Conservation (phyloP, 1,140 invertebrate genomes). For the Agrypnia vestita region DNA sequence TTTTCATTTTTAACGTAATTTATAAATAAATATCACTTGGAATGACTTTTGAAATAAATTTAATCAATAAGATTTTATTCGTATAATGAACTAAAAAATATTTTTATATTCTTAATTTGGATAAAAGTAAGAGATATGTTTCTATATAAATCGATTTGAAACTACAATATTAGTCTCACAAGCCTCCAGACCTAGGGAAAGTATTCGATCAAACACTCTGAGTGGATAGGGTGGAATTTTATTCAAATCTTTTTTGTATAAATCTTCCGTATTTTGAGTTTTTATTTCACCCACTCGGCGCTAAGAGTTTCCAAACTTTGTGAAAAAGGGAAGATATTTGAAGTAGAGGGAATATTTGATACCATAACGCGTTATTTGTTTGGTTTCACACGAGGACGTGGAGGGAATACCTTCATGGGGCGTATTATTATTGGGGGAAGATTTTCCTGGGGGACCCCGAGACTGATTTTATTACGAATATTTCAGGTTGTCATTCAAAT, state of each 20-base stretch:
- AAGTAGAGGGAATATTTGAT: conserved; percentile 59
- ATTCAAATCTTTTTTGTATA: conserved; percentile 50
- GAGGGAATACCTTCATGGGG: conserved; percentile 53
- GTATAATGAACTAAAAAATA: too few species aligned
- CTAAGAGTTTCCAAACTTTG: conserved; percentile 38
- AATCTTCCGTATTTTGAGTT: conserved; percentile 49
- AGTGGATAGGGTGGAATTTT: conserved; percentile 39
- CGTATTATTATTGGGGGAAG: conserved; percentile 49
- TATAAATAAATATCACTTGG: too few species aligned
- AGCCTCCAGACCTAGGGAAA: conserved; percentile 3
- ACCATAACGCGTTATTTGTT: conserved; percentile 61
- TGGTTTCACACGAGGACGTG: conserved; percentile 59
- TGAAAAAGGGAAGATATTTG: conserved; percentile 48
- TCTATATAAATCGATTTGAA: background rate
- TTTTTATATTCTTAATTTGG: too few species aligned
- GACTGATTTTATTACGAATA: conserved; percentile 62
- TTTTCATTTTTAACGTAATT: too few species aligned
- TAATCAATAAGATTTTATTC: too few species aligned
- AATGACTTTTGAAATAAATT: too few species aligned
- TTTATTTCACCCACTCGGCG: conserved; percentile 47
- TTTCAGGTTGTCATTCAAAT: conserved; percentile 59
- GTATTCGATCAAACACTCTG: conserved; percentile 38
- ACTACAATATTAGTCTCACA: conserved; percentile 18
- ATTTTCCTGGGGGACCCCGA: conserved; percentile 23
- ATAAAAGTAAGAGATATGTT: too few species aligned